Conservation (phyloP, 2,888 invertebrate species). For the Drosophila meridionalis region DNA sequence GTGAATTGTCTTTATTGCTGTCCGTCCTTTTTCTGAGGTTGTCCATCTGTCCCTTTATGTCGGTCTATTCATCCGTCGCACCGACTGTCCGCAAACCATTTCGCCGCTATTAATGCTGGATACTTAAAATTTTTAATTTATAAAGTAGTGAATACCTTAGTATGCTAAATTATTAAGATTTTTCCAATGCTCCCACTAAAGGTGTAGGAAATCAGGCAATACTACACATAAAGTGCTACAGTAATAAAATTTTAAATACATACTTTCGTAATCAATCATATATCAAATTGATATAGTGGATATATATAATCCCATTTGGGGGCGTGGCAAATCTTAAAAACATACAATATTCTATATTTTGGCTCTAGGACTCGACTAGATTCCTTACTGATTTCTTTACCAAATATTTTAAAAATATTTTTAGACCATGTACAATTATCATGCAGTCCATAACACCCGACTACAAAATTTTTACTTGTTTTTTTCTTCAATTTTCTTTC, state of each 20-base stretch:
- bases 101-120: background rate
- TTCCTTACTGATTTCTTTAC: accelerated
- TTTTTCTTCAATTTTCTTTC: constrained; percentile 9
- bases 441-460: background rate
- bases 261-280: no score
- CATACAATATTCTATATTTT: no score
- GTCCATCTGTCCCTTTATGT: background rate
- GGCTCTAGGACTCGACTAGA: no score
- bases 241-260: no score
- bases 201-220: background rate
- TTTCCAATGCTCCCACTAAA: background rate
- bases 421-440: background rate
- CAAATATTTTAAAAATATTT: background rate
- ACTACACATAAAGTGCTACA: background rate
- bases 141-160: background rate
- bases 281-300: no score
- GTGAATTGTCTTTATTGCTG: background rate
- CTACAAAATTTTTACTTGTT: background rate
- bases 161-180: background rate
- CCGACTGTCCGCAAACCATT: background rate
- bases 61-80: background rate
- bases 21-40: background rate
- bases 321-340: no score
- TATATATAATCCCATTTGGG: no score
- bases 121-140: background rate